A percentile compares a stretch with the other conserved stretches of the same genome.
Conservation (phyloP, 2,888 invertebrate genomes). For the Stenoptilia bipunctidactyla region DNA sequence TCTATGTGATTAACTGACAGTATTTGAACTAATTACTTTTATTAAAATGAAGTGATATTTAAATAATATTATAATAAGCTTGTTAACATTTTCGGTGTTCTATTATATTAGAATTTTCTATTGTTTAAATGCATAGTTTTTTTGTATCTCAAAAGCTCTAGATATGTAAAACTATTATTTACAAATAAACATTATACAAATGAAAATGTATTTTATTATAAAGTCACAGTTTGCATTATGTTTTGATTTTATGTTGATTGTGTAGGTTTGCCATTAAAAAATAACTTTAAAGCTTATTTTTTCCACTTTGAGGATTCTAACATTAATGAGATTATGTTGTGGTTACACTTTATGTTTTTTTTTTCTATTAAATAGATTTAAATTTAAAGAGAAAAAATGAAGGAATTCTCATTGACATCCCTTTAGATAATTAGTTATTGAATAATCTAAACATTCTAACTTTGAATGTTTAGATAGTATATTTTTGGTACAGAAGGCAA, state of each 20-base stretch:
- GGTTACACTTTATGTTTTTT: no score
- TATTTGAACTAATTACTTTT: slow-evolving; percentile 21
- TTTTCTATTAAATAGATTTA: no score
- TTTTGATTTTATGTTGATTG: slow-evolving; percentile 53
- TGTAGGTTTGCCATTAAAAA: slow-evolving; percentile 68
- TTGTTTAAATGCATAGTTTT: slow-evolving; percentile 35
- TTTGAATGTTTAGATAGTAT: no score
- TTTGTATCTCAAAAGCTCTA: slow-evolving; percentile 51
- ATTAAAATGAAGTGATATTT: slow-evolving; percentile 18
- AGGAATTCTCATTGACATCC: no score
- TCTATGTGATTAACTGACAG: slow-evolving; percentile 22
- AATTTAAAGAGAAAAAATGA: no score
- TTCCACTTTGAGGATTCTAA: no score
- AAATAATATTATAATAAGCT: slow-evolving; percentile 21
- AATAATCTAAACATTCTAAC: no score
- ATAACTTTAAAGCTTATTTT: slow-evolving; percentile 23
- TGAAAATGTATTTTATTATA: slow-evolving; percentile 56
- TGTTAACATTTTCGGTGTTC: slow-evolving; percentile 24
- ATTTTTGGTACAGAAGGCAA: no score
- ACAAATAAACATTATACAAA: slow-evolving; percentile 62
- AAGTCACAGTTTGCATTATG: slow-evolving; percentile 28
- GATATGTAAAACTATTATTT: slow-evolving; percentile 60
- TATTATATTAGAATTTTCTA: slow-evolving; percentile 18
- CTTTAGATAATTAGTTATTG: no score
- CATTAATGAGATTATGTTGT: no score